Evolutionary conservation across 2,113 vertebrate genomes (phyloP).

Genomic region (Carassius auratus): DNA sequence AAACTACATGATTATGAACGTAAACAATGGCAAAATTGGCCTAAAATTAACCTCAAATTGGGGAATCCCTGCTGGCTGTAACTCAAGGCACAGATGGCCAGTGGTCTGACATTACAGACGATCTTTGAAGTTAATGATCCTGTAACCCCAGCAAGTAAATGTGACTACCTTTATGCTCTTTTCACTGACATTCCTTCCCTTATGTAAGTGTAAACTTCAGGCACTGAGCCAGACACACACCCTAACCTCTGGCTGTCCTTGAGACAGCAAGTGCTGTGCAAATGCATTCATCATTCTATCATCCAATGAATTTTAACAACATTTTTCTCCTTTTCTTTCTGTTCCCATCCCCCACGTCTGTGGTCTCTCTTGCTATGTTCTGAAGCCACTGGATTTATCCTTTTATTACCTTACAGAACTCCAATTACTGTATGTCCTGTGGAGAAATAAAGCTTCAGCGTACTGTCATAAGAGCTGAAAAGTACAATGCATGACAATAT

Average conservation of each 20-base stretch:
- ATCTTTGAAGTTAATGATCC: slow-evolving; percentile 10
- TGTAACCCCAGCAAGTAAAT: slow-evolving; percentile 3
- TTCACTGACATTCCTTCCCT: not conserved
- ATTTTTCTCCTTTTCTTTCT: slow-evolving; percentile 39
- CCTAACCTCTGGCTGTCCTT: slow-evolving; percentile 72
- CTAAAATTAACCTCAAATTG: not conserved
- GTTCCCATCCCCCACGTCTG: slow-evolving; percentile 30
- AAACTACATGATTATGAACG: not conserved
- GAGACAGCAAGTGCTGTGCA: slow-evolving; percentile 60
- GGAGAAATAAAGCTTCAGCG: slow-evolving; percentile 65
- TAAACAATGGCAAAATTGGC: not conserved
- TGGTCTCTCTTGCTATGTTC: slow-evolving; percentile 44
- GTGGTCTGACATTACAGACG: not conserved
- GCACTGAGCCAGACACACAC: slow-evolving; percentile 61
- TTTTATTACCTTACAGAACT: slow-evolving; percentile 69
- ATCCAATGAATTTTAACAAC: slow-evolving; percentile 75
- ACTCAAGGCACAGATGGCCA: slow-evolving; percentile 12
- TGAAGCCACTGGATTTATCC: slow-evolving; percentile 65
- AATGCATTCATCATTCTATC: slow-evolving; percentile 70
- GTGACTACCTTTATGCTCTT: not conserved
- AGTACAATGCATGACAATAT: slow-evolving; percentile 68
- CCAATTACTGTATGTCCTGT: slow-evolving; percentile 67
- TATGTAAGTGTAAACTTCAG: slow-evolving; percentile 18
- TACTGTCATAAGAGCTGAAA: slow-evolving; percentile 55
- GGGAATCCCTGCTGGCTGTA: not conserved